Conservation (phyloP, 2,888 invertebrate species). For the Drosophila villosipedis region DNA sequence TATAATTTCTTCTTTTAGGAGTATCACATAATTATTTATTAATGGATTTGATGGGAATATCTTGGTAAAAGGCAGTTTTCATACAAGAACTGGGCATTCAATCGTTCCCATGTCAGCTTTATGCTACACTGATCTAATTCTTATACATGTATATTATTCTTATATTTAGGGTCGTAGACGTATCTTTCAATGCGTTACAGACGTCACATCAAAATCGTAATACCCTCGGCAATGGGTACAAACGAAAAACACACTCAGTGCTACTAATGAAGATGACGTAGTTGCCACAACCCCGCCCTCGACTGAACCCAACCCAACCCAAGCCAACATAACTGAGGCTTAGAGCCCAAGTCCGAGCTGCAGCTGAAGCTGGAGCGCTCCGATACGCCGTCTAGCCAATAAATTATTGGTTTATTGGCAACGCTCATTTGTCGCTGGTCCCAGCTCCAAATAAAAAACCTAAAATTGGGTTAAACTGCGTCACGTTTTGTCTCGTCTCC, state of each 20-base stretch:
- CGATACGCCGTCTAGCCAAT: constrained; percentile 45
- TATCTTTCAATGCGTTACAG: not conserved
- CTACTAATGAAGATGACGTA: constrained; percentile 52
- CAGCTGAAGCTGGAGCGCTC: constrained; percentile 8
- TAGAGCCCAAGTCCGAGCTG: constrained; percentile 3
- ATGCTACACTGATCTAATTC: not conserved
- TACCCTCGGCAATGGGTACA: not conserved
- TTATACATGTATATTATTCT: not conserved
- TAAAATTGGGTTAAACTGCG: constrained; percentile 50
- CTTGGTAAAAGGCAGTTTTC: not conserved
- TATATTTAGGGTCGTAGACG: not conserved
- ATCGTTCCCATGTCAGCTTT: too few relatives aligned
- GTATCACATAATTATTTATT: not conserved
- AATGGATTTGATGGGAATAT: not conserved
- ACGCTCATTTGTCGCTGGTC: constrained; percentile 27
- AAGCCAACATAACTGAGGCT: constrained; percentile 5
- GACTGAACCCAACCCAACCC: constrained; percentile 5
- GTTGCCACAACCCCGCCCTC: constrained; percentile 50
- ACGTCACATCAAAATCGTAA: not conserved
- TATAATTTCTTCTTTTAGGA: not conserved
- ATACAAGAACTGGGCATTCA: not conserved
- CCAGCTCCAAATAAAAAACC: constrained; percentile 5
- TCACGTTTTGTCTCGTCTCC: not conserved
- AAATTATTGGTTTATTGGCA: constrained; percentile 63
- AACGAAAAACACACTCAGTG: constrained; percentile 15